Conservation (phyloP, 1,140 invertebrate genomes). For the Leptinotarsa defecta region DNA sequence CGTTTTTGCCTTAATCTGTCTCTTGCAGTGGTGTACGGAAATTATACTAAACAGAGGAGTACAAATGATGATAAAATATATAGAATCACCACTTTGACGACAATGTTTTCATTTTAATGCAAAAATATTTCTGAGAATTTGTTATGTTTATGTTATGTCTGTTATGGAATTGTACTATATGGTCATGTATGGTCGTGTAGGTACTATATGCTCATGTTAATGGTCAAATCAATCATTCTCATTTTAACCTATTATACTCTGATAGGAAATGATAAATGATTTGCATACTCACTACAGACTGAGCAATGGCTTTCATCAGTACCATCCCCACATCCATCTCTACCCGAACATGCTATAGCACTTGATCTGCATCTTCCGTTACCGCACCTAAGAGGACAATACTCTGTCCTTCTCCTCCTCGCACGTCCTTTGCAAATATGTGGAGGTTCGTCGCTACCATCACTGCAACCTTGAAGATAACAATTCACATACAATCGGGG, state of each 20-base stretch:
- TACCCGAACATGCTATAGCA: conserved; percentile 83
- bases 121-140: too few relatives aligned
- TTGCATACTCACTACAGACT: conserved; percentile 79
- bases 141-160: too few relatives aligned
- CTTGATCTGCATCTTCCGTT: conserved; percentile 86
- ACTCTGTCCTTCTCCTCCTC: conserved; percentile 50
- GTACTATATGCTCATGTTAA: too few relatives aligned
- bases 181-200: too few relatives aligned
- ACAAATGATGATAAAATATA: too few relatives aligned
- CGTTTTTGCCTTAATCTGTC: too few relatives aligned
- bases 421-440: conserved; percentile 66
- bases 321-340: conserved; percentile 88
- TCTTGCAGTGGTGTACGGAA: too few relatives aligned
- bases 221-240: too few relatives aligned
- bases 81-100: too few relatives aligned
- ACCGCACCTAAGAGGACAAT: conserved; percentile 79
- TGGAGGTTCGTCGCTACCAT: conserved; percentile 82
- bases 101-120: too few relatives aligned
- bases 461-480: conserved; percentile 63
- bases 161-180: too few relatives aligned
- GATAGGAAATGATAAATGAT: conserved; percentile 14
- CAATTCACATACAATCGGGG: background rate
- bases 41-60: too few relatives aligned
- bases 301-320: conserved; percentile 82
- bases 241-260: background rate